phyloP scores from a whole-genome alignment of 2,797 vertebrate genomes.

The Spheniscus humboldti region DNA sequence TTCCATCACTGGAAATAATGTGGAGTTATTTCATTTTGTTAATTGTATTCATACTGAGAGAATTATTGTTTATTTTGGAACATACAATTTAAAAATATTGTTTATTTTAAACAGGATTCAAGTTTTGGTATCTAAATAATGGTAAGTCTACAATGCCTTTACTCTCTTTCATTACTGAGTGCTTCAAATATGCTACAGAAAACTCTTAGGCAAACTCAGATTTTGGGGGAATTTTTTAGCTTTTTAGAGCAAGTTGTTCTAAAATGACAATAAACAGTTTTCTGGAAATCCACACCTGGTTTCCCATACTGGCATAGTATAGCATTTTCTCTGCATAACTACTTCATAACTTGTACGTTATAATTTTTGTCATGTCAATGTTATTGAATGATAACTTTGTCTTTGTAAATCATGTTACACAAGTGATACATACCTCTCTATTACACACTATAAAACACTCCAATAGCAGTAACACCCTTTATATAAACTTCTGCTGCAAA shows the following conservation, averaged over 20 bases:
- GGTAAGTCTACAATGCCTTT: slow-evolving; percentile 77
- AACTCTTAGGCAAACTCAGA: not conserved
- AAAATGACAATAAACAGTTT: not conserved
- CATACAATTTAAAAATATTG: not conserved
- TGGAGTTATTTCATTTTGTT: not conserved
- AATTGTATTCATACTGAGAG: not conserved
- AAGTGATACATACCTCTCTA: not conserved
- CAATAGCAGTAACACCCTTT: not conserved
- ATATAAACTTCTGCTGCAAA: not conserved
- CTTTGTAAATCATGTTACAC: not conserved
- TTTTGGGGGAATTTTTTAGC: not conserved
- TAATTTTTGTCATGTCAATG: not conserved
- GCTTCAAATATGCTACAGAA: not conserved
- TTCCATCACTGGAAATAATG: not conserved
- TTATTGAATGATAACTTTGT: not conserved
- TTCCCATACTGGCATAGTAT: not conserved
- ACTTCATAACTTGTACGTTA: not conserved
- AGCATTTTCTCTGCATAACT: not conserved
- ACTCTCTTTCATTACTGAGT: not conserved
- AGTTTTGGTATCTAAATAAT: slow-evolving; percentile 71
- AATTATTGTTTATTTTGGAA: not conserved
- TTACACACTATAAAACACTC: not conserved
- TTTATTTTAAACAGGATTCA: slow-evolving; percentile 62
- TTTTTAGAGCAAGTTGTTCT: not conserved
- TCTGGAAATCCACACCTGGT: not conserved